phyloP scores from a whole-genome alignment of 2,888 invertebrate genomes.

The Polylopha cassiicola region DNA sequence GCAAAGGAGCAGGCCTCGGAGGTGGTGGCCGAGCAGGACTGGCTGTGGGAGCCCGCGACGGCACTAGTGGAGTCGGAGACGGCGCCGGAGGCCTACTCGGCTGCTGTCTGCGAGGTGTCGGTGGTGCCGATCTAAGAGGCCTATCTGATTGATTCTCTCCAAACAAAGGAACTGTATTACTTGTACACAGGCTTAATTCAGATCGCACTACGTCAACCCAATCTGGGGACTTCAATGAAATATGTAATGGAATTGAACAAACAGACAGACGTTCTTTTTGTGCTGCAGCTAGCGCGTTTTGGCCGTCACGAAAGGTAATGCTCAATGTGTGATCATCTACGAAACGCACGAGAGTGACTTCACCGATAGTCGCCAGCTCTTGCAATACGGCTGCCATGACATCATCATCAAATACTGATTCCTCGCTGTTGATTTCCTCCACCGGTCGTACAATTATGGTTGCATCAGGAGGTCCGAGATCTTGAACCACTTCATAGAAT shows the following conservation, averaged over 20 bases:
- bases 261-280: conserved; percentile 78
- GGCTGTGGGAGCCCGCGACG: conserved; percentile 65
- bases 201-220: conserved; percentile 90
- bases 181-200: conserved; percentile 89
- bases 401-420: conserved; percentile 86
- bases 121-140: conserved; percentile 64
- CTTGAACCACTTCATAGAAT: conserved; percentile 89
- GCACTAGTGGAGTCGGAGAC: conserved; percentile 68
- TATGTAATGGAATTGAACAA: conserved; percentile 80
- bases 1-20: conserved; percentile 75
- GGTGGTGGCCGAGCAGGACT: conserved; percentile 77
- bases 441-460: conserved; percentile 86
- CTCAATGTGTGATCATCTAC: conserved; percentile 89
- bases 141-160: conserved; percentile 58
- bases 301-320: conserved; percentile 94
- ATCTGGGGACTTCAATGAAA: conserved; percentile 88
- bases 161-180: conserved; percentile 88
- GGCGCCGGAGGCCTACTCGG: conserved; percentile 80
- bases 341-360: conserved; percentile 93
- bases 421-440: conserved; percentile 59
- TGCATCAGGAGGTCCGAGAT: conserved; percentile 96
- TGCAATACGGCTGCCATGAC: conserved; percentile 88
- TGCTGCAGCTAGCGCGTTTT: conserved; percentile 87
- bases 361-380: conserved; percentile 89
- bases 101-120: conserved; percentile 71